Percentiles rank a stretch among this genome's conserved stretches.
phyloP scores from a whole-genome alignment of 2,113 vertebrate genomes.

The Cisticola juncidis region DNA sequence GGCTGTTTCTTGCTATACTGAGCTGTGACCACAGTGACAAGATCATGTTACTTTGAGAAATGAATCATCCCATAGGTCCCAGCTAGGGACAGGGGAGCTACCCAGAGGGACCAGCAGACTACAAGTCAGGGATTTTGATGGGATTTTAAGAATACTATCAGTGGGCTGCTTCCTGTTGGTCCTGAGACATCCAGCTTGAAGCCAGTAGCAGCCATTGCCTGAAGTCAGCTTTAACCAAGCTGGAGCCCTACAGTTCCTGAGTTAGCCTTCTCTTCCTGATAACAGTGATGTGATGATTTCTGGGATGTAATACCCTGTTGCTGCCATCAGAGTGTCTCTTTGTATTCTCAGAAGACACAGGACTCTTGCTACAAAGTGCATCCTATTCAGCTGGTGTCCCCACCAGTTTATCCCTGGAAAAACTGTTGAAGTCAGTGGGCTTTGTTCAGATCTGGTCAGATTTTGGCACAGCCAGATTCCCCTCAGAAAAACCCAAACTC shows the following conservation, averaged over 20 bases:
- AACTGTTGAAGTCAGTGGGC: background rate
- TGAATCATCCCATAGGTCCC: fast-evolving
- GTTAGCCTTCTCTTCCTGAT: background rate
- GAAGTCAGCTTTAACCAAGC: background rate
- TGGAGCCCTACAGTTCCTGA: background rate
- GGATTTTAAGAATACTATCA: background rate
- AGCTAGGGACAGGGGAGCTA: background rate
- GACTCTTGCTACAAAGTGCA: background rate
- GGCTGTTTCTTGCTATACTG: background rate
- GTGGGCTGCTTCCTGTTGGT: background rate
- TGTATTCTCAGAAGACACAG: background rate
- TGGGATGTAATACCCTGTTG: background rate
- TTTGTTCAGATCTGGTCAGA: background rate
- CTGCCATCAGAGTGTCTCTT: background rate
- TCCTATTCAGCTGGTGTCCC: background rate
- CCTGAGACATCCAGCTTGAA: background rate
- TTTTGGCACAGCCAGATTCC: background rate
- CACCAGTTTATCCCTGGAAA: background rate
- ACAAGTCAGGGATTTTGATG: background rate
- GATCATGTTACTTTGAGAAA: background rate
- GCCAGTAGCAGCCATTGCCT: background rate
- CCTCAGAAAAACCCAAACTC: background rate
- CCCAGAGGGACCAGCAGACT: background rate
- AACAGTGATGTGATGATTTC: background rate
- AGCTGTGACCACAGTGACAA: background rate